Base-by-base conservation (phyloP, 2,113 vertebrate genomes). In the Erythrocebus patas region DNA sequence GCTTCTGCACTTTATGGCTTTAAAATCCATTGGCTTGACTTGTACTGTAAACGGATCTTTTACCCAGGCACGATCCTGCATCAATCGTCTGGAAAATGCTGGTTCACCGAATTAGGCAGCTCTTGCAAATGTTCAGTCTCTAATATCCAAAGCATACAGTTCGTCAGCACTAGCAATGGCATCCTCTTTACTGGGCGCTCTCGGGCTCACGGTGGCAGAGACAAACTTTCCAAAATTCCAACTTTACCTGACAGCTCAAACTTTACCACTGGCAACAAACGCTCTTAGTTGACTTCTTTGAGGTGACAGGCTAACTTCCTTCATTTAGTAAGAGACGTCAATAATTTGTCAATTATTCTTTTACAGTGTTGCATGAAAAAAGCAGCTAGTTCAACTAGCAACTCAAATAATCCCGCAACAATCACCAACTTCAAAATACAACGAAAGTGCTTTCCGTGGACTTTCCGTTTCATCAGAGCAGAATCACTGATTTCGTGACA, bases 151-250 rank as follows among this genome's bases (percentile, higher is more conserved):
- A 17, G 23, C 68, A 32, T 16, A 23, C 0, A 3, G 32, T n/a
- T 32, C 18, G 1, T 48, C n/a, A 18, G 22, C 0, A 50, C 30
- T 1, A 75, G 35, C 78, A 50, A 27, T 12, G 64, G n/a, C 61
- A 25, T 12, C 89, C 6, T 32, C 72, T 20, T 55, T 30, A n/a
- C 4, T 59, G 40, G 75, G 43, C 45, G 43, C 57, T 66, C 27
- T 40, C 45, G 4, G 78, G 86, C 25, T 64, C 25, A 20, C 4
- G 13, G 10, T 1, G 9, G 70, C 64, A 93, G 70, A 93, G 76
- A 72, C 16, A 38, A 43, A 13, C 89, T 84, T 96, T 64, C 66
- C 18, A 43, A 89, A 94, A 55, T 38, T 87, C 40, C 73, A 50
- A 12, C n/a, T 45, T 52, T 82, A 89, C 68, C 35, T 66, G 57